Conservation (phyloP, 2,797 vertebrate genomes). For the Megalops cyprinoides region DNA sequence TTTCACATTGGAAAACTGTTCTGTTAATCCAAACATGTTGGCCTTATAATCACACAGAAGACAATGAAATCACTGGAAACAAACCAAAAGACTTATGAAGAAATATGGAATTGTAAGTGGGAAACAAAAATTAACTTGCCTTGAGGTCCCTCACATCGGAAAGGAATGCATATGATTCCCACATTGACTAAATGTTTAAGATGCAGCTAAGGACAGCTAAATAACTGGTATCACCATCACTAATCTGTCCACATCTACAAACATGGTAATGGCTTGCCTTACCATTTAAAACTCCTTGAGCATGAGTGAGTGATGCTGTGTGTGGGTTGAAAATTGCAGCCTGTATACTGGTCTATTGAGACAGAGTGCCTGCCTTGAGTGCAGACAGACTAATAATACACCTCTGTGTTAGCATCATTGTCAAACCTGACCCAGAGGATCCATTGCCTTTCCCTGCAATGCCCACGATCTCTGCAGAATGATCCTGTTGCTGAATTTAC, state of each 20-base stretch:
- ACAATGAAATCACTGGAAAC: too few species aligned
- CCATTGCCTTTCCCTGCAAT: not conserved
- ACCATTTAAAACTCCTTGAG: not conserved
- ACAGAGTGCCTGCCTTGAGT: not conserved
- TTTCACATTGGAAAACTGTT: not conserved
- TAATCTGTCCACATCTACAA: not conserved
- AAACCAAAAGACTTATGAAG: not conserved
- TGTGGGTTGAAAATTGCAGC: not conserved
- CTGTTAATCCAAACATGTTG: not conserved
- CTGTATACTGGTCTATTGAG: not conserved
- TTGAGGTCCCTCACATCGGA: not conserved
- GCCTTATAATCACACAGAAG: not conserved
- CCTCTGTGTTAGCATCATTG: not conserved
- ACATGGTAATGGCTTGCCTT: not conserved
- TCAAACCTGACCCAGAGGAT: not conserved
- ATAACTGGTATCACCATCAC: not conserved
- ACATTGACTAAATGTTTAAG: not conserved
- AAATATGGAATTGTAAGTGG: not conserved
- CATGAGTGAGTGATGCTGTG: not conserved
- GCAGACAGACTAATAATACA: not conserved
- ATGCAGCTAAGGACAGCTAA: not conserved
- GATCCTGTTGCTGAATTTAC: not conserved
- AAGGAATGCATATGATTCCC: too few species aligned
- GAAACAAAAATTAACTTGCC: conserved; percentile 3
- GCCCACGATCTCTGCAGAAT: not conserved